Evolutionary conservation across 1,140 invertebrate genomes (phyloP), one percentile per base, ranked within the genome.

Genomic region (Penaeus chinensis): DNA sequence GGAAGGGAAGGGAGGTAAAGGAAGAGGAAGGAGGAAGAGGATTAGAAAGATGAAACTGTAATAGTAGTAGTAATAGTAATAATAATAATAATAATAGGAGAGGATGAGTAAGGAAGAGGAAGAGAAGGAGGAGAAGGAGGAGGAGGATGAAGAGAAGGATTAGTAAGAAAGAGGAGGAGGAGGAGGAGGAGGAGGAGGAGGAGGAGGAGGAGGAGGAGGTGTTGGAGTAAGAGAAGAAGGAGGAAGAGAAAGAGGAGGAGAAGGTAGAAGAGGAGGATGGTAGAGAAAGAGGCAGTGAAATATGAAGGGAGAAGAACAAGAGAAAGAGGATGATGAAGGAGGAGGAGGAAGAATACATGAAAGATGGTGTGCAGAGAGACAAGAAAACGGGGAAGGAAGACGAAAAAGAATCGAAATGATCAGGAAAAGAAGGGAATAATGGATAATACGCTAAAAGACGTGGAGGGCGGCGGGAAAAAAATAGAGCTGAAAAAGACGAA

Each of bases 281-380:
- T 2, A 13, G 0, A 13, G 47, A 47, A 13, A 13, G 11, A 47
- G 47, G 11, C 0, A 4, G 47, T 10, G 47, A 4, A 47, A 13
- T 1, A 47, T 4, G 0, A 5, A 13, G 47, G 47, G 37, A 20
- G 2, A 24, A 19, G 32, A 47, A 77, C 19, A 77, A 42, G n/a
- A 37, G 71, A 76, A 27, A 76, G 71, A 76, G 24, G 71, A 76
- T 20, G 71, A 76, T 76, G 27, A 32, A 4, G 54, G 74, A 22
- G 20, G 32, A 77, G 74, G 19, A 54, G 54, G 32, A 77, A 27
- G 32, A 37, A 37, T 24, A 77, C 20, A 47, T 27, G 27, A 18
- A 54, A 37, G n/a, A 32, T 22, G 18, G 11, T 13, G 20, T 60
- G 27, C 42, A 80, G 19, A 24, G 61, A 18, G 20, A 63, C 16